These are phyloP conservation scores for Drosophila monieri DNA, from an alignment of 2,888 invertebrate genomes.

Conservation along the genomic window DNA sequence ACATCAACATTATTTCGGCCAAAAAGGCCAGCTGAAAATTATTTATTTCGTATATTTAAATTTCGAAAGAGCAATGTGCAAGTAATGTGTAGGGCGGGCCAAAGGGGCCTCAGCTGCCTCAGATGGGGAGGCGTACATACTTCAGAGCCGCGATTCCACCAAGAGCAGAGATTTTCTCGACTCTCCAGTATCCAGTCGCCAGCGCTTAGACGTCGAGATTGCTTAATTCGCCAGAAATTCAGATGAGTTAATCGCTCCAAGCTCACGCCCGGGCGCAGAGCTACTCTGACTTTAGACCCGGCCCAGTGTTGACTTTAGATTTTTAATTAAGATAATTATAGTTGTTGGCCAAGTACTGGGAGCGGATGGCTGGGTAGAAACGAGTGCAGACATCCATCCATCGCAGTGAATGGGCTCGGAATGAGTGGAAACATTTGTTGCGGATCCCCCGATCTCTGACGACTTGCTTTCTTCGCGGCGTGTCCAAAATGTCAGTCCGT, in stretches of 20 bases:
- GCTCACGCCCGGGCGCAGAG: neutral
- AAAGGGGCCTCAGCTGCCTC: neutral
- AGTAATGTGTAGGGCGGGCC: slow-evolving; percentile 15
- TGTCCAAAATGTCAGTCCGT: slow-evolving; percentile 61
- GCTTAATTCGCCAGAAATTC: slow-evolving; percentile 65
- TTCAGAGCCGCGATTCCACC: neutral
- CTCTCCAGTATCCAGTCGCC: no score
- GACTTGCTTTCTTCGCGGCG: slow-evolving; percentile 10
- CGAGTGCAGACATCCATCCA: slow-evolving; percentile 6
- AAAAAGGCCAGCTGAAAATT: slow-evolving; percentile 35
- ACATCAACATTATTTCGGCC: slow-evolving; percentile 59
- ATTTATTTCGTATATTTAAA: slow-evolving; percentile 44
- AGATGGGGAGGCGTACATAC: neutral
- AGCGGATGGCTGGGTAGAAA: slow-evolving; percentile 1
- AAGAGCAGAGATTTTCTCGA: slow-evolving; percentile 19
- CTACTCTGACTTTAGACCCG: slow-evolving; percentile 37
- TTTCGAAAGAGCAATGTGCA: slow-evolving; percentile 47
- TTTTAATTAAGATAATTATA: slow-evolving; percentile 73
- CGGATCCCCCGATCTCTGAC: neutral
- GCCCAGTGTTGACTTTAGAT: slow-evolving; percentile 69
- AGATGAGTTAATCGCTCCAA: slow-evolving; percentile 64
- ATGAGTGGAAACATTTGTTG: slow-evolving; percentile 61
- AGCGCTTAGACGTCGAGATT: slow-evolving; percentile 34
- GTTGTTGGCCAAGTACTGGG: slow-evolving; percentile 29
- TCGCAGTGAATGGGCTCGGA: slow-evolving; percentile 19